These are phyloP conservation scores for Gopherus flavomarginatus DNA, from an alignment of 2,113 vertebrate genomes.

Conservation along the genomic window DNA sequence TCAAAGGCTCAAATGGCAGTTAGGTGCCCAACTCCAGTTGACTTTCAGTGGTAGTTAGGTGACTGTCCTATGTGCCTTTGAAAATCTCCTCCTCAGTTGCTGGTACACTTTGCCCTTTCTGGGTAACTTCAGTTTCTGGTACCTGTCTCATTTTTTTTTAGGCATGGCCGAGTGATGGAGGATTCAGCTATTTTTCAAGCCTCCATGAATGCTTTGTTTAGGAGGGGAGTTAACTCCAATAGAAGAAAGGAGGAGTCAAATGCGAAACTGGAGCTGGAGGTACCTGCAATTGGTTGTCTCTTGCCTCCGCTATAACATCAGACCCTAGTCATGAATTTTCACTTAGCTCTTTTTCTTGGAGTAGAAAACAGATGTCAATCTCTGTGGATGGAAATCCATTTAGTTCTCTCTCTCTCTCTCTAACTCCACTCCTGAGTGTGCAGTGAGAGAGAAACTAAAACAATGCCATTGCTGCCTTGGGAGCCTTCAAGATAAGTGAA, in stretches of 20 bases:
- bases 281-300: constrained; percentile 74
- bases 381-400: background rate
- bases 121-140: constrained; percentile 76
- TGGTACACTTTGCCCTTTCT: constrained; percentile 70
- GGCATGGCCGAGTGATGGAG: constrained; percentile 74
- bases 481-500: background rate
- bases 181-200: constrained; percentile 79
- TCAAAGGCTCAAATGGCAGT: constrained; percentile 32
- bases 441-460: background rate
- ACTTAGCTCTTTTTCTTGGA: constrained; percentile 63
- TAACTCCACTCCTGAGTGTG: background rate
- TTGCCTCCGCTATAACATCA: constrained; percentile 74
- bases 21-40: constrained; percentile 18
- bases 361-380: constrained; percentile 33
- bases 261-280: constrained; percentile 73
- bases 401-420: constrained; percentile 20
- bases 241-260: constrained; percentile 76
- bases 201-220: constrained; percentile 79
- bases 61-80: constrained; percentile 56
- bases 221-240: constrained; percentile 77
- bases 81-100: constrained; percentile 40
- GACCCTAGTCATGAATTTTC: constrained; percentile 42
- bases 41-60: constrained; percentile 11
- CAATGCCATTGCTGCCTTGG: background rate
- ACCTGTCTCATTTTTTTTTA: constrained; percentile 80